phyloP scores from a whole-genome alignment of 2,113 vertebrate species.

The Eulemur macaco region DNA sequence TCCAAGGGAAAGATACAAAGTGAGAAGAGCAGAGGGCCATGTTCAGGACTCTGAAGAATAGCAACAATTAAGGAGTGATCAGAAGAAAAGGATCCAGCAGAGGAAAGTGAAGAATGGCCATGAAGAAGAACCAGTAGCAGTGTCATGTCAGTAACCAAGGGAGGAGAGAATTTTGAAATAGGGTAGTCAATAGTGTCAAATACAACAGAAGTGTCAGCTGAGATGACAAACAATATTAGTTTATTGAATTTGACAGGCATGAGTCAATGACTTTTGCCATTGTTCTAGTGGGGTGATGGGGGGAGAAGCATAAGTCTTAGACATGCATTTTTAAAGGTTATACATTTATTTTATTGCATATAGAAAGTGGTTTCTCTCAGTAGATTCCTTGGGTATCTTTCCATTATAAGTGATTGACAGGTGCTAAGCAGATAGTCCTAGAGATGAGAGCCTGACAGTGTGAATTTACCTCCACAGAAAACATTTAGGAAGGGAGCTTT shows the following conservation, averaged over 20 bases:
- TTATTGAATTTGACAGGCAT: slow-evolving; percentile 35
- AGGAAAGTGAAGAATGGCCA: not conserved
- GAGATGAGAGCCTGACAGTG: not conserved
- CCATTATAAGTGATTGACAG: slow-evolving; percentile 29
- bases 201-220: not conserved
- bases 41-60: not conserved
- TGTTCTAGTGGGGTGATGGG: not conserved
- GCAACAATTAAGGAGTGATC: not conserved
- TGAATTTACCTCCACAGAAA: slow-evolving; percentile 37
- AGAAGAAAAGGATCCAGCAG: not conserved
- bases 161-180: slow-evolving; percentile 26
- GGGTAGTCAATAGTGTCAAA: not conserved
- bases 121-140: not conserved
- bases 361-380: slow-evolving; percentile 6
- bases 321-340: not conserved
- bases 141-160: not conserved
- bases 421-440: not conserved
- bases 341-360: slow-evolving; percentile 31
- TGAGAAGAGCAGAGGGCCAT: not conserved
- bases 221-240: not conserved
- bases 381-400: not conserved
- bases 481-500: slow-evolving; percentile 74
- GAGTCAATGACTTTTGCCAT: not conserved
- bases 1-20: not conserved
- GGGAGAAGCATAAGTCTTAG: not conserved